Evolutionary conservation across 2,113 vertebrate species (phyloP).

Genomic region (Xyliphius kryptos): DNA sequence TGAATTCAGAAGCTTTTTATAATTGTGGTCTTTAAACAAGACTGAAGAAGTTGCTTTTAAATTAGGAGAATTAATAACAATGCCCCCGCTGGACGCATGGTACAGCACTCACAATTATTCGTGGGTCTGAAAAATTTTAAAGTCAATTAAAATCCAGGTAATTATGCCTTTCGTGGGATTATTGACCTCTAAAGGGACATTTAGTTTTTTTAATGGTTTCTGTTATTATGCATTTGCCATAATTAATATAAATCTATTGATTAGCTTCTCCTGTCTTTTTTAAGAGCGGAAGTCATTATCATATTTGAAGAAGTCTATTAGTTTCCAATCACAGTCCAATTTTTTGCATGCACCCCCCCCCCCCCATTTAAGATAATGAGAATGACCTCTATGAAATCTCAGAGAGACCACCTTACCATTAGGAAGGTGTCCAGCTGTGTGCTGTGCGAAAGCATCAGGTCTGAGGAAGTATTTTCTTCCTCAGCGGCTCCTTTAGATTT

Average conservation of each 20-base stretch:
- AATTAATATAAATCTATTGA: conserved; percentile 82
- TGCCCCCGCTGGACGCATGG: conserved; percentile 60
- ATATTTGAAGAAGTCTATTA: conserved; percentile 8
- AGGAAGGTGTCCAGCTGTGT: conserved; percentile 1
- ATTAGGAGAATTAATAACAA: conserved; percentile 72
- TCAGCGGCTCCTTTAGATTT: neutral
- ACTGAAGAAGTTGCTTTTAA: conserved; percentile 72
- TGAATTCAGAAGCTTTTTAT: conserved; percentile 72
- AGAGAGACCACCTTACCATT: neutral
- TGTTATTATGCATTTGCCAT: conserved; percentile 62
- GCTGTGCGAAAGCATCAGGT: neutral
- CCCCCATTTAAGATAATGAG: conserved; percentile 15
- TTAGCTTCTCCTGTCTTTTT: conserved; percentile 59
- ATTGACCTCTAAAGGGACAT: conserved; percentile 77
- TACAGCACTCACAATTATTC: conserved; percentile 60
- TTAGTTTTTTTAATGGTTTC: conserved; percentile 64
- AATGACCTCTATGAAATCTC: neutral
- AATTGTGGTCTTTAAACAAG: conserved; percentile 72
- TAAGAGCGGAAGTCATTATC: conserved; percentile 39
- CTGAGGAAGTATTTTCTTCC: neutral
- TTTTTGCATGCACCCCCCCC: neutral
- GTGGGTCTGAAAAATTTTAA: conserved; percentile 67
- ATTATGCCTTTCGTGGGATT: conserved; percentile 74
- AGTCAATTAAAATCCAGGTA: conserved; percentile 78
- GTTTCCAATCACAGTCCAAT: conserved; percentile 3